A percentile compares a stretch with the other conserved stretches of the same genome.
Evolutionary conservation across 2,797 vertebrate species (phyloP).

Genomic region (Phataginus tricuspis): DNA sequence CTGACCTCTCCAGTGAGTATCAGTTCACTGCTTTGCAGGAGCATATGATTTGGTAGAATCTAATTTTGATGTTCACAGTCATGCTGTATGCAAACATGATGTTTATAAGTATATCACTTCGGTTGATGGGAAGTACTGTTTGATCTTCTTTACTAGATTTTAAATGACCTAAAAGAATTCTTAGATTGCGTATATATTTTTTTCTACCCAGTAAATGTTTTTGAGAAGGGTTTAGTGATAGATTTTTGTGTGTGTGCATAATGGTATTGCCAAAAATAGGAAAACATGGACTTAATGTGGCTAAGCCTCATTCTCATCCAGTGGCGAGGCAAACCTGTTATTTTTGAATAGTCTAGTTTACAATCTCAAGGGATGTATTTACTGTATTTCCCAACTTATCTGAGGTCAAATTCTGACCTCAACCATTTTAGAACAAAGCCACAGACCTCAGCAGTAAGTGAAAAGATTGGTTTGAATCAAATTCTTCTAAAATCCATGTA

Average conservation of each 20-base stretch:
- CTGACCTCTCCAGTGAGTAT: background rate
- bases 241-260: background rate
- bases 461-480: conserved; percentile 13
- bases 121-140: background rate
- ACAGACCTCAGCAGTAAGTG: conserved; percentile 52
- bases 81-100: background rate
- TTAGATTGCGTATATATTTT: background rate
- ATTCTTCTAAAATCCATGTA: conserved; percentile 1
- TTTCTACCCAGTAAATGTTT: background rate
- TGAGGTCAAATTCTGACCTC: conserved; percentile 69
- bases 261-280: conserved; percentile 11
- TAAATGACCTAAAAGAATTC: background rate
- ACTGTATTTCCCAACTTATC: conserved; percentile 64
- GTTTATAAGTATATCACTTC: background rate
- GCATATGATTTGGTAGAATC: background rate
- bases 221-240: background rate
- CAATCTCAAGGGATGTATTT: conserved; percentile 33
- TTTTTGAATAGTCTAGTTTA: conserved; percentile 66
- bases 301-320: conserved; percentile 22
- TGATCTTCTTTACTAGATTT: background rate
- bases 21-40: background rate
- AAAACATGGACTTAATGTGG: conserved; percentile 55
- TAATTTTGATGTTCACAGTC: background rate
- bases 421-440: conserved; percentile 66
- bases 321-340: conserved; percentile 60